Evolutionary conservation across 2,797 vertebrate species (phyloP).

Genomic region (Thripadectes ignobilis): DNA sequence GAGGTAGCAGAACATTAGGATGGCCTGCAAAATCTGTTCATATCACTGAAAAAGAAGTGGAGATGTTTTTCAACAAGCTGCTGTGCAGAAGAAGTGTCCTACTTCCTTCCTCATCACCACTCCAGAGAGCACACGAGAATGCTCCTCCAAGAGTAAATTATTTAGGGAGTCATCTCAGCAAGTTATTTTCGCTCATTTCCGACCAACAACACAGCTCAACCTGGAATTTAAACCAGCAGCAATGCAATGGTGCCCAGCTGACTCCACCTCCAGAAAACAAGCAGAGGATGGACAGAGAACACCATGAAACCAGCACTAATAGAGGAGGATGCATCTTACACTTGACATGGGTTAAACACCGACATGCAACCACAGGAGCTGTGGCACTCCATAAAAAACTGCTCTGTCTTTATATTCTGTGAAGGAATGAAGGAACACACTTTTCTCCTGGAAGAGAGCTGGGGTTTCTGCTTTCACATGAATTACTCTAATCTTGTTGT

Average conservation of each 20-base stretch:
- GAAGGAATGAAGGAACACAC: not conserved
- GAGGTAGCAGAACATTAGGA: not conserved
- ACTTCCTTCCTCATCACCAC: conserved; percentile 8
- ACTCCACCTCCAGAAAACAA: not conserved
- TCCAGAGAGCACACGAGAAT: not conserved
- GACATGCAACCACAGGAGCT: not conserved
- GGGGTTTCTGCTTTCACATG: not conserved
- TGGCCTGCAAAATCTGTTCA: not conserved
- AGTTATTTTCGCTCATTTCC: conserved; percentile 30
- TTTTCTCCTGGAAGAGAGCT: not conserved
- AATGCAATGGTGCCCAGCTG: not conserved
- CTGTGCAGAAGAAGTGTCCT: not conserved
- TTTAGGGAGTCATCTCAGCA: conserved; percentile 39
- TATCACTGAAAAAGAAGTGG: not conserved
- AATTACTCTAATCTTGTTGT: conserved; percentile 29
- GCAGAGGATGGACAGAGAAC: not conserved
- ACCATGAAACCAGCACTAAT: not conserved
- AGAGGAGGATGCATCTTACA: rapidly evolving
- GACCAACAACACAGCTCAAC: not conserved
- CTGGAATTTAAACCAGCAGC: conserved; percentile 38
- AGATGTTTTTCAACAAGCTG: not conserved
- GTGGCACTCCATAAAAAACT: not conserved
- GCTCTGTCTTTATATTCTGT: not conserved
- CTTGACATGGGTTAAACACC: rapidly evolving
- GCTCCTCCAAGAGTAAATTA: conserved; percentile 43